Evolutionary conservation across 2,113 vertebrate species (phyloP), one percentile per base, ranked within the genome.

Genomic region (Octodon degus): DNA sequence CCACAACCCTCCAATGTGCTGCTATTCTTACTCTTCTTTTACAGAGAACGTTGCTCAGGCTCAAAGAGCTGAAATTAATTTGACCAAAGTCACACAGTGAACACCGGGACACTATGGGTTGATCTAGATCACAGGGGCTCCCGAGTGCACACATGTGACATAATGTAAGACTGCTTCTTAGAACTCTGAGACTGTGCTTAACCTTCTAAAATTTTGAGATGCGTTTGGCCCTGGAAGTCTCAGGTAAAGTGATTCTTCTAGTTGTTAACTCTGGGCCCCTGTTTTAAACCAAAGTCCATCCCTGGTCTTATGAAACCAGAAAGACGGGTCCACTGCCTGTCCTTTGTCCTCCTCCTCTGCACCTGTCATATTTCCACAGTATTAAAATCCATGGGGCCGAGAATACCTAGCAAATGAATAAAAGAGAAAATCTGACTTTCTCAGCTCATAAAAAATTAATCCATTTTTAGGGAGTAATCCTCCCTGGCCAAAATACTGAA

Each of bases 341-440:
- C 53, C 37, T 68, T 68, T 81, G 22, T n/a, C 80, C 12, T 55
- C 25, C 19, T 65, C 37, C 2, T 93, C 81, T 79, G 67, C 8
- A 77, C 37, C 63, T 90, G 81, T 53, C 5, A 0, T 65, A 55
- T 77, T 85, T 72, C 58, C 53, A 40, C 5, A n/a, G 40, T 82
- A 62, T 90, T 91, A 68, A 85, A 95, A 83, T n/a, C 22, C 88
- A 84, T 10, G 12, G 34, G 34, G 5, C n/a, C 85, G 83, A 87
- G 47, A 90, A 90, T 47, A 93, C 55, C 94, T 91, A 84, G 63
- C 43, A 96, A 95, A 86, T 96, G 87, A 83, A 79, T 65, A 93
- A 72, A 80, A 96, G 53, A 50, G 81, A 97, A 94, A 60, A 0
- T 1, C 43, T 17, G 32, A 85, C 55, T 85, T 90, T 85, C 63